phyloP scores from a whole-genome alignment of 1,140 invertebrate species.

The Araneus ventricosus region DNA sequence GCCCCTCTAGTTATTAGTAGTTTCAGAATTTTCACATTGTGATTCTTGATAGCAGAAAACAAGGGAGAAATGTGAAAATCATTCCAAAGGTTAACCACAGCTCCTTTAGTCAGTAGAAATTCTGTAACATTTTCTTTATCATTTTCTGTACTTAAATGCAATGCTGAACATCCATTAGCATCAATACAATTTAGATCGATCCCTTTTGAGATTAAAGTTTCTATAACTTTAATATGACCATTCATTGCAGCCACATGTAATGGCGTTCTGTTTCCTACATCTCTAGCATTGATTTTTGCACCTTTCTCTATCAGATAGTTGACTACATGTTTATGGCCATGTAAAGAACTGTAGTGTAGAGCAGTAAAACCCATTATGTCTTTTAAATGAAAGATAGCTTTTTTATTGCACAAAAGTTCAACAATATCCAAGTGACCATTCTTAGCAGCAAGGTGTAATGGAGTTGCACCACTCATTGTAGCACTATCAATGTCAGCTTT shows the following conservation, averaged over 20 bases:
- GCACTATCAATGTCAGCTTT: slow-evolving; percentile 90
- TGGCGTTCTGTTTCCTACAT: not conserved
- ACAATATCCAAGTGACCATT: slow-evolving; percentile 56
- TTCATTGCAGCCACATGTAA: slow-evolving; percentile 75
- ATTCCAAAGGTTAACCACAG: slow-evolving; percentile 77
- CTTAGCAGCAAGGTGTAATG: not conserved
- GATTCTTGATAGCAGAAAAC: slow-evolving; percentile 19
- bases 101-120: slow-evolving; percentile 25
- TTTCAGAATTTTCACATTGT: not conserved
- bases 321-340: slow-evolving; percentile 22
- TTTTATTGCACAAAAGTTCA: not conserved
- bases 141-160: not conserved
- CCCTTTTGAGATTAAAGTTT: not conserved
- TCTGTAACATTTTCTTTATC: not conserved
- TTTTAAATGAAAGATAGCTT: not conserved
- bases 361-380: not conserved
- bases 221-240: not conserved
- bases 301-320: slow-evolving; percentile 37
- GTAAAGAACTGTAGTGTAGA: not conserved
- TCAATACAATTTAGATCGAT: not conserved
- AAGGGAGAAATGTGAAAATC: not conserved
- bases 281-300: not conserved
- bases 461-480: slow-evolving; percentile 76
- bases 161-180: slow-evolving; percentile 1
- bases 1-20: slow-evolving; percentile 32